These are phyloP conservation scores for Psophia crepitans DNA, from an alignment of 2,113 vertebrate species.

Conservation along the genomic window DNA sequence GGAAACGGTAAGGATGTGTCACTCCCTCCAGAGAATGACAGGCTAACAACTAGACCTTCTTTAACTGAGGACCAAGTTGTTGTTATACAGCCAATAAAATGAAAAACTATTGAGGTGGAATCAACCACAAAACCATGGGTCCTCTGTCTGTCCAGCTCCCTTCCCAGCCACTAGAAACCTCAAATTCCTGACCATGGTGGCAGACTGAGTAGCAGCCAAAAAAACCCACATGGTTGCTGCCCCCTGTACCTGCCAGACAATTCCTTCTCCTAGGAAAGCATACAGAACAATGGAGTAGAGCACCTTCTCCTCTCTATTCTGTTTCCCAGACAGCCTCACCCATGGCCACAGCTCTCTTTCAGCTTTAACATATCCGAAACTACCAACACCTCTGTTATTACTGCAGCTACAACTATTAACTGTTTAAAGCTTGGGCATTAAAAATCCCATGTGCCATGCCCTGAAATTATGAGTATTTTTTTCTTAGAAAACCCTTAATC, in stretches of 20 bases:
- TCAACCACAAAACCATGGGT: not conserved
- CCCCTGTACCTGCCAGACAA: not conserved
- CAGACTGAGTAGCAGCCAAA: not conserved
- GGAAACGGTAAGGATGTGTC: constrained; percentile 32
- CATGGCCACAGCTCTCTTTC: not conserved
- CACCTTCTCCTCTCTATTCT: not conserved
- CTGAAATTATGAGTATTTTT: not conserved
- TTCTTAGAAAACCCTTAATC: not conserved
- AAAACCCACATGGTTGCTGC: not conserved
- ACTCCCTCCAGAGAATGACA: constrained; percentile 39
- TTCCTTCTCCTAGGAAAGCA: not conserved
- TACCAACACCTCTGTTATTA: not conserved
- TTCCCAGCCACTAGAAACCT: constrained; percentile 30
- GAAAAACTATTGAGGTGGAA: constrained; percentile 53
- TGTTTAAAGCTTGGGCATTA: not conserved
- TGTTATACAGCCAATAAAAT: constrained; percentile 56
- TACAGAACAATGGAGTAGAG: not conserved
- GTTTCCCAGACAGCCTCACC: not conserved
- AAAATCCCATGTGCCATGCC: not conserved
- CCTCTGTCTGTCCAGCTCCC: constrained; percentile 35
- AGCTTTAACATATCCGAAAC: not conserved
- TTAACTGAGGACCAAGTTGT: constrained; percentile 5
- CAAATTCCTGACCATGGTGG: not conserved
- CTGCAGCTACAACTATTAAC: not conserved
- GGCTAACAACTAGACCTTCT: constrained; percentile 48